Conservation (phyloP, 2,797 vertebrate genomes). For the Cyprinella venusta region DNA sequence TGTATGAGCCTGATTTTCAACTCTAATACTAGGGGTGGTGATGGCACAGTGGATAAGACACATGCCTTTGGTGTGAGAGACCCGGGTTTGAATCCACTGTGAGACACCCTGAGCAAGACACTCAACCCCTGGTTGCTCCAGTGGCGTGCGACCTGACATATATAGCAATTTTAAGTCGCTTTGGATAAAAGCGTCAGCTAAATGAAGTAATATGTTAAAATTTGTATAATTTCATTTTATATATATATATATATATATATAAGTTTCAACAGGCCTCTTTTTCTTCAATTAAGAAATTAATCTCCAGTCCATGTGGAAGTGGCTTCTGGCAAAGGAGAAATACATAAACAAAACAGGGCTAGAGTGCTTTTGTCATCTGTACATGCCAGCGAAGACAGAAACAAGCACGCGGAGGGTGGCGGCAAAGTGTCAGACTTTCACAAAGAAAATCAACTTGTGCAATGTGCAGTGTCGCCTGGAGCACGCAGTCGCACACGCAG, state of each 20-base stretch:
- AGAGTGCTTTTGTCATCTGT: slow-evolving; percentile 39
- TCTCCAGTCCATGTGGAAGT: background rate
- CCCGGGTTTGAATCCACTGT: too few relatives aligned
- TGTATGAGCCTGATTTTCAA: too few relatives aligned
- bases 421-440: slow-evolving; percentile 57
- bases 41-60: too few relatives aligned
- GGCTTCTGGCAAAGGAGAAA: slow-evolving; percentile 28
- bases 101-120: too few relatives aligned
- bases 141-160: too few relatives aligned
- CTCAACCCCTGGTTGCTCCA: too few relatives aligned
- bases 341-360: slow-evolving; percentile 3
- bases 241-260: background rate
- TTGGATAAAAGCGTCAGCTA: too few relatives aligned
- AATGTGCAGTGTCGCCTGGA: slow-evolving; percentile 45
- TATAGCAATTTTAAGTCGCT: too few relatives aligned
- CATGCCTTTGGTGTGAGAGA: too few relatives aligned
- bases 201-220: too few relatives aligned
- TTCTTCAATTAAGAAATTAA: slow-evolving; percentile 18
- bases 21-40: too few relatives aligned
- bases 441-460: slow-evolving; percentile 57
- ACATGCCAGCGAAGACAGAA: slow-evolving; percentile 24
- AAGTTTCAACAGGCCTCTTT: background rate
- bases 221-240: too few relatives aligned
- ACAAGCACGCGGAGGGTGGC: slow-evolving; percentile 36
- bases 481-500: slow-evolving; percentile 26